Evolutionary conservation across 1,140 invertebrate species (phyloP).

Genomic region (Drosophila azteca): DNA sequence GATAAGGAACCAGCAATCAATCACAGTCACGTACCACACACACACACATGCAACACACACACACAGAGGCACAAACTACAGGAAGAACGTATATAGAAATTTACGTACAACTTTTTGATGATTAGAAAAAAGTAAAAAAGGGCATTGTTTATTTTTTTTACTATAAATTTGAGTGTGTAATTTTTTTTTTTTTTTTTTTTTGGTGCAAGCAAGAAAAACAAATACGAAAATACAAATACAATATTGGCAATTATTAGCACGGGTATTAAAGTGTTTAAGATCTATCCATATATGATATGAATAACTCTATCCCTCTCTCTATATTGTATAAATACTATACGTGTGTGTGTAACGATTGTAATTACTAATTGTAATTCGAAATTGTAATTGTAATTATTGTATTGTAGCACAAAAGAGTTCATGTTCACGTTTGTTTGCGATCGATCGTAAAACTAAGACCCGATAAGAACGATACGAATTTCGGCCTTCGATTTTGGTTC

Average conservation of each 20-base stretch:
- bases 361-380: too few species aligned
- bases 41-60: constrained; percentile 11
- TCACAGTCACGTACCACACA: constrained; percentile 17
- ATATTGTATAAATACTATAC: too few species aligned
- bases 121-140: constrained; percentile 27
- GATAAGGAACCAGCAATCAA: constrained; percentile 61
- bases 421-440: too few species aligned
- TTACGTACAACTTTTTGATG: constrained; percentile 57
- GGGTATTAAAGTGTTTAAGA: constrained; percentile 76
- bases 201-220: constrained; percentile 34
- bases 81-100: constrained; percentile 51
- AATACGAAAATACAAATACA: constrained; percentile 4
- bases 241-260: constrained; percentile 66
- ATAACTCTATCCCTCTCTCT: too few species aligned
- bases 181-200: constrained; percentile 39
- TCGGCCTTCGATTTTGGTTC: too few species aligned
- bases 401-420: too few species aligned
- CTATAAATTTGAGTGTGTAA: not conserved
- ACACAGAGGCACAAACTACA: constrained; percentile 68
- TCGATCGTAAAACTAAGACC: too few species aligned
- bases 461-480: too few species aligned
- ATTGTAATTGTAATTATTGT: too few species aligned
- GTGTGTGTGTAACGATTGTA: too few species aligned
- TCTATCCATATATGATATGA: constrained; percentile 14
- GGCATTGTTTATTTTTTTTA: constrained; percentile 7